phyloP scores from a whole-genome alignment of 2,113 vertebrate genomes.

The Sprattus sprattus region DNA sequence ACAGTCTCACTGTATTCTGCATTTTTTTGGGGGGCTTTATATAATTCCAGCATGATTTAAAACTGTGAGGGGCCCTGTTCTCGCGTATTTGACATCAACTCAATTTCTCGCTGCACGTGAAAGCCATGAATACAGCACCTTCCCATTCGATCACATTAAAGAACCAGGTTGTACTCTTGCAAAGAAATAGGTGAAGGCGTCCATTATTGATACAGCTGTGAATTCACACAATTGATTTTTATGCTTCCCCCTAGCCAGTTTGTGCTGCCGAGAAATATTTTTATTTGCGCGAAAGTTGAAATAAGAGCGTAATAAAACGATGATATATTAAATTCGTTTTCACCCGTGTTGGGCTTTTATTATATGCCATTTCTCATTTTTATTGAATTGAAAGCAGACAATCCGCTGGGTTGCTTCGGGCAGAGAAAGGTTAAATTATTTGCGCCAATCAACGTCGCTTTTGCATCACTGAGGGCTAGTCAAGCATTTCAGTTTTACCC shows the following conservation, averaged over 20 bases:
- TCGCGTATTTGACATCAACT: background rate
- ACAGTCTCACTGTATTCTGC: background rate
- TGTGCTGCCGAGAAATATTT: constrained; percentile 76
- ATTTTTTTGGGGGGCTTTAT: background rate
- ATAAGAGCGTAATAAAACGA: constrained; percentile 83
- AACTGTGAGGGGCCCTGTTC: background rate
- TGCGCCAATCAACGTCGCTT: constrained; percentile 66
- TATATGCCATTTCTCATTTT: constrained; percentile 77
- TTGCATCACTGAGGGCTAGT: constrained; percentile 47
- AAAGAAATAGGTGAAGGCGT: constrained; percentile 55
- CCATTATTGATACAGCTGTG: constrained; percentile 75
- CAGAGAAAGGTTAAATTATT: constrained; percentile 73
- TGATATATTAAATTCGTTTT: constrained; percentile 81
- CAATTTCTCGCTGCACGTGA: constrained; percentile 11
- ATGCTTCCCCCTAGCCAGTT: constrained; percentile 78
- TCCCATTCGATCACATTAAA: constrained; percentile 60
- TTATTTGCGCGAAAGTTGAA: constrained; percentile 78
- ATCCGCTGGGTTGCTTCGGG: constrained; percentile 64
- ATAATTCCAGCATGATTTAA: background rate
- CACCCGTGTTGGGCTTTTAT: constrained; percentile 75
- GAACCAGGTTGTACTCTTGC: constrained; percentile 56
- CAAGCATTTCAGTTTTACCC: constrained; percentile 33
- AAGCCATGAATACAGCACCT: constrained; percentile 47
- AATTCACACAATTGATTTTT: constrained; percentile 81
- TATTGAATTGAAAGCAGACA: constrained; percentile 76